Percentiles rank a stretch among this genome's conserved stretches.
Evolutionary conservation across 2,888 invertebrate species (phyloP).

Genomic region (Cartodere bifasciata): DNA sequence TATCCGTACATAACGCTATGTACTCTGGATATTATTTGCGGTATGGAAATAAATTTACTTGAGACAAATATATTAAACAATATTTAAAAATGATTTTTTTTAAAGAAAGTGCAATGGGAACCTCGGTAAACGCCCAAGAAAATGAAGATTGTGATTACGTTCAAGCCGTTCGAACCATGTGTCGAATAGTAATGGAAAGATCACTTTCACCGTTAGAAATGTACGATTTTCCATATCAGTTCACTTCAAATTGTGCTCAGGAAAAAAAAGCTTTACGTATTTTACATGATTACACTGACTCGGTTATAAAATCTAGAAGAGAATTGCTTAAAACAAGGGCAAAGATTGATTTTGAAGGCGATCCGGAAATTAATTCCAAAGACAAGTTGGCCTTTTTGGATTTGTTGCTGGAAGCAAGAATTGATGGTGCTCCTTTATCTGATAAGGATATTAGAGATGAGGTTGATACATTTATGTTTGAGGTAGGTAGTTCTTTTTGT

Average conservation of each 20-base stretch:
- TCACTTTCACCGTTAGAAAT: not conserved
- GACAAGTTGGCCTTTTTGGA: slow-evolving; percentile 30
- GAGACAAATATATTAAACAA: not conserved
- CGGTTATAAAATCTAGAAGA: slow-evolving; percentile 1
- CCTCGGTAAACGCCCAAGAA: slow-evolving; percentile 33
- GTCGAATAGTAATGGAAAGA: slow-evolving; percentile 12
- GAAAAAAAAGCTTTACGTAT: too few relatives aligned
- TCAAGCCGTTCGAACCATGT: slow-evolving; percentile 33
- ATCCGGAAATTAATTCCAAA: slow-evolving; percentile 2
- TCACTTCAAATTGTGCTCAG: too few relatives aligned
- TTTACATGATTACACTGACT: not conserved
- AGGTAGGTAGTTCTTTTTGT: slow-evolving; percentile 21
- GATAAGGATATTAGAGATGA: slow-evolving; percentile 31
- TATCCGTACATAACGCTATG: slow-evolving; percentile 24
- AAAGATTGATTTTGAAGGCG: not conserved
- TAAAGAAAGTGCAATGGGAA: slow-evolving; percentile 48
- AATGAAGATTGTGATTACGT: slow-evolving; percentile 35
- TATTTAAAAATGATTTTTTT: slow-evolving; percentile 6
- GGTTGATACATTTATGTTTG: slow-evolving; percentile 35
- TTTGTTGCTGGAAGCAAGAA: slow-evolving; percentile 24
- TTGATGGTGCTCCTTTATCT: slow-evolving; percentile 19
- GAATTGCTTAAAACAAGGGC: not conserved
- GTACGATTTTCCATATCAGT: too few relatives aligned
- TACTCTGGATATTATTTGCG: slow-evolving; percentile 27
- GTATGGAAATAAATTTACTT: slow-evolving; percentile 14